Base-by-base conservation (phyloP, 2,113 vertebrate genomes). In the Galbula dea region DNA sequence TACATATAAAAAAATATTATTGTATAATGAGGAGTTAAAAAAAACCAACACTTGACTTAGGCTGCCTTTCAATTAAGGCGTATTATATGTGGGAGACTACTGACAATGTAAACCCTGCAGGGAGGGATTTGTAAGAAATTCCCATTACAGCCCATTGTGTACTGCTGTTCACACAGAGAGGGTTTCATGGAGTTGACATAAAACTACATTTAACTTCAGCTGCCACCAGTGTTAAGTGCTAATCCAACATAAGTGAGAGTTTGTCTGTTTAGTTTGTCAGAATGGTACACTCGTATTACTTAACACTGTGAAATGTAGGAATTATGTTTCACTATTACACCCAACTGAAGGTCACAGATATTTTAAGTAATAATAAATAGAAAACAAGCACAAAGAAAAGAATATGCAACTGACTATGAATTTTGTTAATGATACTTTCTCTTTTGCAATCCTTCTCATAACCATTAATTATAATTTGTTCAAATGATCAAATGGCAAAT, bases 61-160 rank as follows among this genome's bases (percentile, higher is more conserved):
- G 16, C 19, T 83, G 79, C 43, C 79, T 83, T 93, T 94, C 86
- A 93, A 86, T 95, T 95, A 89, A 13, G 19, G 55, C 21, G 46
- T 36, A 79, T 86, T 92, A 24, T 66, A 80, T 16, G 83, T 45
- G 5, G 39, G 59, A 95, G 69, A 82, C 73, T 54, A 67, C n/a
- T 48, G 59, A 76, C 69, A 95, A 51, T 15, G 51, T 16, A 95
- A 90, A 93, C 51, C 95, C 90, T 74, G 88, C 90, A 91, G 93
- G 68, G 94, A 94, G 15, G 52, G 62, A 94, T 97, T 95, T 96
- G 84, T 87, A 95, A 92, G 83, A 86, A 96, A 94, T 80, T 94
- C 93, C 63, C 67, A 92, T 93, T 95, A 93, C 45, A 92, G 55
- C 9, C 79, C 80, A 58, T 82, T 89, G 76, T 86, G 74, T 69